These are phyloP conservation scores for Choristoneura rosaceana DNA, from an alignment of 2,888 invertebrate genomes.

Conservation along the genomic window DNA sequence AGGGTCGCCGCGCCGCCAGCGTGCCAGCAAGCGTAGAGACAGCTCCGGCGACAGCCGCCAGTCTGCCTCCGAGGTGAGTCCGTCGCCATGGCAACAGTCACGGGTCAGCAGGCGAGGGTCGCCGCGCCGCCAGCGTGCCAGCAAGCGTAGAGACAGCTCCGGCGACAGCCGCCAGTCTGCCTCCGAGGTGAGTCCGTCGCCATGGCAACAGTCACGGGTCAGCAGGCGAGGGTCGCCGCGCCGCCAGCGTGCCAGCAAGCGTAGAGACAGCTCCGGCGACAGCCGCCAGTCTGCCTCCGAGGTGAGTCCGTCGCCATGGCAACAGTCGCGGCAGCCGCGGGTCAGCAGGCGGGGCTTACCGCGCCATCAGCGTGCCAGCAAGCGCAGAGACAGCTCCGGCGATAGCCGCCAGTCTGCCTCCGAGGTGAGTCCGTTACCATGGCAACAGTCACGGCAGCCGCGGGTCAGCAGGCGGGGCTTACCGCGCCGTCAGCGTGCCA, in stretches of 20 bases:
- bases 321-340: conserved; percentile 76
- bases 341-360: conserved; percentile 69
- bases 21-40: conserved; percentile 62
- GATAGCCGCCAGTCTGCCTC: conserved; percentile 80
- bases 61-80: conserved; percentile 77
- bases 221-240: conserved; percentile 63
- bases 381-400: conserved; percentile 63
- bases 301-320: conserved; percentile 64
- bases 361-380: conserved; percentile 66
- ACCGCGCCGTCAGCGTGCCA: conserved; percentile 68
- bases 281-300: conserved; percentile 80
- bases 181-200: conserved; percentile 69
- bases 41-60: conserved; percentile 74
- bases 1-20: conserved; percentile 62
- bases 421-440: conserved; percentile 65
- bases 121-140: conserved; percentile 68
- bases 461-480: conserved; percentile 77
- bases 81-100: conserved; percentile 60
- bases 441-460: conserved; percentile 90
- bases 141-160: conserved; percentile 63
- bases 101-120: conserved; percentile 69
- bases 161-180: conserved; percentile 78
- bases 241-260: conserved; percentile 65
- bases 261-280: conserved; percentile 66
- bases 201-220: conserved; percentile 72